Evolutionary conservation across 2,888 invertebrate genomes (phyloP), one percentile per base, ranked within the genome.

Genomic region (Proisotoma minuta): DNA sequence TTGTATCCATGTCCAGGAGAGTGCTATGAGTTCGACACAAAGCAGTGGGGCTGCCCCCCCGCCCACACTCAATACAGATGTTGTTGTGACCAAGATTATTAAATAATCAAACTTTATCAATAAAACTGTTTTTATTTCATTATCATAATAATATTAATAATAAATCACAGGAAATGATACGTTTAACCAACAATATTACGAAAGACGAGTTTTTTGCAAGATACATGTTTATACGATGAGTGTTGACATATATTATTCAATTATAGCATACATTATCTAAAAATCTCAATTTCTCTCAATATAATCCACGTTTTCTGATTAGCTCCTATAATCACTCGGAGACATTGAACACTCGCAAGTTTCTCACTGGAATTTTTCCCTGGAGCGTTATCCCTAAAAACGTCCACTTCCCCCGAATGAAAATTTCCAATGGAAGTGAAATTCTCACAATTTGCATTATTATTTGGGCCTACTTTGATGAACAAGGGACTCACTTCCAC

Each of bases 211-310:
- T n/a, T n/a, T n/a, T n/a, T n/a, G n/a, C n/a, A n/a, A n/a, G n/a
- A n/a, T n/a, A n/a, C n/a, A n/a, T n/a, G n/a, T n/a, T n/a, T n/a
- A n/a, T n/a, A n/a, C 8, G 8, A 34, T 34, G 34, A 10, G 15
- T 34, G 34, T 34, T 10, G 8, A 15, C 34, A 34, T 8, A 10
- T 34, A 34, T 34, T 34, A 15, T 34, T 34, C 8, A 34, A 34
- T 34, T 34, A 34, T n/a, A 34, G 34, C 15, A 34, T 34, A 34
- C 34, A 34, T 10, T 12, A 43, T 43, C 43, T 57, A 53, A 77
- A 77, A 5, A 78, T 73, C 4, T 77, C 77, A 22, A 78, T 75
- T 69, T 78, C 77, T 57, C 76, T 74, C 2, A 78, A 75, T 27
- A 78, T 75, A 22, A 77, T 68, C 78, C 78, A 78, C n/a, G 75